phyloP scores from a whole-genome alignment of 2,888 invertebrate species.

The Drosophila mimica region DNA sequence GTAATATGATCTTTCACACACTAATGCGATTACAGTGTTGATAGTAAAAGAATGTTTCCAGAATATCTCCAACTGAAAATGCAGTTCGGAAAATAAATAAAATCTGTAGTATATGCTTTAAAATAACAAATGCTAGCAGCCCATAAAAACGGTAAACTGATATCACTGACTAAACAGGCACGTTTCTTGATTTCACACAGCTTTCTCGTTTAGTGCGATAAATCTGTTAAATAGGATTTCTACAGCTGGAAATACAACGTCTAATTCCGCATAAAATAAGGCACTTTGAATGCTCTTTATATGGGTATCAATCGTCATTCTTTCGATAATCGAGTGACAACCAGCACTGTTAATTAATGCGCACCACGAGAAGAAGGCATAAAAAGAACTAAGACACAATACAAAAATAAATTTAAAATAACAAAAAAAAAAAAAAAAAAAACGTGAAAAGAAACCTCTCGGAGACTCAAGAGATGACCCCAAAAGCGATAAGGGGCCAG shows the following conservation, averaged over 20 bases:
- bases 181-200: slow-evolving; percentile 51
- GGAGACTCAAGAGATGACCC: slow-evolving; percentile 56
- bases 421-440: neutral
- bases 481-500: slow-evolving; percentile 55
- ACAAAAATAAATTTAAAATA: neutral
- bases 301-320: slow-evolving; percentile 60
- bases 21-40: neutral
- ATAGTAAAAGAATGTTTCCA: neutral
- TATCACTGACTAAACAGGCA: slow-evolving; percentile 41
- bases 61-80: slow-evolving; percentile 19
- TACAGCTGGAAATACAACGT: slow-evolving; percentile 26
- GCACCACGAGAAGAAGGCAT: slow-evolving; percentile 39
- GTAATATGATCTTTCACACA: neutral
- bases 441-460: slow-evolving; percentile 59
- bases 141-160: slow-evolving; percentile 52
- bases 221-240: slow-evolving; percentile 51
- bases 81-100: slow-evolving; percentile 7
- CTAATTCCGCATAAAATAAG: slow-evolving; percentile 67
- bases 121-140: slow-evolving; percentile 14
- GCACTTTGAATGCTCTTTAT: slow-evolving; percentile 63
- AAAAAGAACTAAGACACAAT: slow-evolving; percentile 33
- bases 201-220: slow-evolving; percentile 62
- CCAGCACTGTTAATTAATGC: slow-evolving; percentile 64
- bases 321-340: slow-evolving; percentile 52
- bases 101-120: slow-evolving; percentile 10